A percentile compares a stretch with the other conserved stretches of the same genome.
Conservation (phyloP, 64 coral and sea anemone genomes). For the Montipora cactus region DNA sequence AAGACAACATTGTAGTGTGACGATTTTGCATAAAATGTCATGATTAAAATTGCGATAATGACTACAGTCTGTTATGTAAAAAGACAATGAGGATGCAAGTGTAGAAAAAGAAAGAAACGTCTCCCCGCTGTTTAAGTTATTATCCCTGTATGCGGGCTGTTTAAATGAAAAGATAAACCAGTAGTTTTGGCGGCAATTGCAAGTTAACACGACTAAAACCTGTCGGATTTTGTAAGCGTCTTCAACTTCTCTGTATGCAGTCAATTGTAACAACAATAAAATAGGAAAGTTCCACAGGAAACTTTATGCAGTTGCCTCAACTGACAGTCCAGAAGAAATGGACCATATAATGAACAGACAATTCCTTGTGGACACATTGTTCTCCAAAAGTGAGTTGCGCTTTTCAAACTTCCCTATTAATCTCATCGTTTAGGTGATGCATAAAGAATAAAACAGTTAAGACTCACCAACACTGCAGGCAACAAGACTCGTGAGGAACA, state of each 20-base stretch:
- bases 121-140: not conserved
- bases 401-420: not conserved
- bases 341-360: not conserved
- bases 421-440: not conserved
- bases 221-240: not conserved
- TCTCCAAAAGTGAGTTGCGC: not conserved
- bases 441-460: not conserved
- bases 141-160: not conserved
- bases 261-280: not conserved
- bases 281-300: not conserved
- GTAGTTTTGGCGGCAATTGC: not conserved
- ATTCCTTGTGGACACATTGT: not conserved
- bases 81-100: not conserved
- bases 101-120: not conserved
- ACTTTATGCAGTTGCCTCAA: not conserved
- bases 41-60: not conserved
- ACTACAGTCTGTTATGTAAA: not conserved
- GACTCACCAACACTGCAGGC: constrained; percentile 40
- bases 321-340: not conserved
- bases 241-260: not conserved
- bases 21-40: not conserved
- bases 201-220: not conserved
- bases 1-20: not conserved
- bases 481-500: not conserved
- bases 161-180: not conserved